A percentile compares a stretch with the other conserved stretches of the same genome.
Conservation (phyloP, 1,140 invertebrate genomes). For the Megalopta genalis region DNA sequence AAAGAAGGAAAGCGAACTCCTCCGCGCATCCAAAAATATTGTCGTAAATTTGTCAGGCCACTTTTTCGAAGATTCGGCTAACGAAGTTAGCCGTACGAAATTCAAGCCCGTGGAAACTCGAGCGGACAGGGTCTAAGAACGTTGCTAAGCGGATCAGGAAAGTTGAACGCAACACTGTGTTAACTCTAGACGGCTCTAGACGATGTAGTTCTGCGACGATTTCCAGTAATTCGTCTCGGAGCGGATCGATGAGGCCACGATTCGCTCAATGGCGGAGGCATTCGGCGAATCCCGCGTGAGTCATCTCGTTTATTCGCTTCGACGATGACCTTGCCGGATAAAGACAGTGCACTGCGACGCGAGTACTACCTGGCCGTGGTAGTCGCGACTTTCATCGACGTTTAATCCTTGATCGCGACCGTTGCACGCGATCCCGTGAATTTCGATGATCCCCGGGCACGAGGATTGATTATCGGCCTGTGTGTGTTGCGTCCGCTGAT, state of each 20-base stretch:
- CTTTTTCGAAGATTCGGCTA: too few species aligned
- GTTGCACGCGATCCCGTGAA: neutral
- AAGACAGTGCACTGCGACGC: slow-evolving; percentile 47
- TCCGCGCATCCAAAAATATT: too few species aligned
- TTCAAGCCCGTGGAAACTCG: too few species aligned
- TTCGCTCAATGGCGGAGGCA: slow-evolving; percentile 32
- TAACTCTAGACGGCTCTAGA: too few species aligned
- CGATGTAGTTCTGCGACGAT: too few species aligned
- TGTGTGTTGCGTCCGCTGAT: too few species aligned
- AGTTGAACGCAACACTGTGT: too few species aligned
- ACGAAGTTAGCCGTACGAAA: too few species aligned
- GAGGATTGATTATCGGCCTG: neutral
- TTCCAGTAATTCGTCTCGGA: slow-evolving; percentile 43
- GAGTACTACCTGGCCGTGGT: neutral
- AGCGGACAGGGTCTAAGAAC: too few species aligned
- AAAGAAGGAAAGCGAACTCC: too few species aligned
- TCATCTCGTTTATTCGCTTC: slow-evolving; percentile 49
- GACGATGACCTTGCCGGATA: slow-evolving; percentile 54
- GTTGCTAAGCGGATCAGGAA: too few species aligned
- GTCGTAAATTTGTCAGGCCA: too few species aligned
- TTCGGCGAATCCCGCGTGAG: slow-evolving; percentile 60
- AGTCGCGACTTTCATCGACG: slow-evolving; percentile 42
- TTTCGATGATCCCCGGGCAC: neutral
- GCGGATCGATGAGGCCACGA: slow-evolving; percentile 50
- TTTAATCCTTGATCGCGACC: slow-evolving; percentile 5